Percentiles rank a stretch among this genome's conserved stretches.
These are phyloP conservation scores for Aphelinus certus DNA, from an alignment of 1,140 invertebrate species.

Conservation along the genomic window DNA sequence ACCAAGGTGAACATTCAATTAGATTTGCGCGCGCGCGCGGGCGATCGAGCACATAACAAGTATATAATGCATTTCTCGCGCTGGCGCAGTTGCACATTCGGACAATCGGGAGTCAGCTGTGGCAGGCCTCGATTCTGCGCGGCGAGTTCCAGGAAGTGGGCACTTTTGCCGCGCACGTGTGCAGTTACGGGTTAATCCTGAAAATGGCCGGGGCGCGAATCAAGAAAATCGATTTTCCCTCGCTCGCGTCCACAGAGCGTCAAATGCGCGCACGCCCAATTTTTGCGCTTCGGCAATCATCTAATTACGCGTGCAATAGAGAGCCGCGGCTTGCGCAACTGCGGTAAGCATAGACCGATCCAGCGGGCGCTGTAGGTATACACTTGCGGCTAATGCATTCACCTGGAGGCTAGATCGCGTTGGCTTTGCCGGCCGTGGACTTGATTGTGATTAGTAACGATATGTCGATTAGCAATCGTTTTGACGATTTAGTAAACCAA, in stretches of 20 bases:
- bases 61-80: conserved; percentile 18
- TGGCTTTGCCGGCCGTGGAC: no score
- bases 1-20: conserved; percentile 26
- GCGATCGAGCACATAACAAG: conserved; percentile 11
- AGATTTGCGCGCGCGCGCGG: background rate
- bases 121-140: background rate
- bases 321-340: conserved; percentile 4
- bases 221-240: conserved; percentile 29
- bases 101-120: conserved; percentile 34
- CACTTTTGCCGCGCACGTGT: conserved; percentile 9
- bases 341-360: no score
- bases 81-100: conserved; percentile 6
- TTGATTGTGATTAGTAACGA: no score
- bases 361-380: no score
- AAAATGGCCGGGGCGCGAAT: conserved; percentile 26
- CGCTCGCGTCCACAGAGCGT: background rate
- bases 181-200: conserved; percentile 14
- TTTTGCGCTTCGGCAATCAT: conserved; percentile 31
- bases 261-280: conserved; percentile 8
- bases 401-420: no score
- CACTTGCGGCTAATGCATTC: no score
- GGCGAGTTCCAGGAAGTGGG: conserved; percentile 18
- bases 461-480: no score
- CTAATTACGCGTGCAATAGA: conserved; percentile 18
- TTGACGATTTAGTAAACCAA: no score